Evolutionary conservation across 2,797 vertebrate genomes (phyloP), one percentile per base, ranked within the genome.

Genomic region (Alfaro cultratus): DNA sequence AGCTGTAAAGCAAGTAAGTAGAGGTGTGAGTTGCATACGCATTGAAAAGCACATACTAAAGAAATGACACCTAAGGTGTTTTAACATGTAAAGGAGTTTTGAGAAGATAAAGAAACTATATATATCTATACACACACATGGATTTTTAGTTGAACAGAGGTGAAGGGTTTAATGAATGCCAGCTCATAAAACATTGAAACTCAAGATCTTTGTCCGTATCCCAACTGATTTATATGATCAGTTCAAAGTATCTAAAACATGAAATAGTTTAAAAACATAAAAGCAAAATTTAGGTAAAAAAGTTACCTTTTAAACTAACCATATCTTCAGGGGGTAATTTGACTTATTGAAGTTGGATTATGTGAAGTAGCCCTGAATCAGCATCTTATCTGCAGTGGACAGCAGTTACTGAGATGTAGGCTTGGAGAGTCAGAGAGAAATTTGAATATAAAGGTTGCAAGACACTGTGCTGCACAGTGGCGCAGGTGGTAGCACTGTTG

Each of bases 11-110:
- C 53, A 75, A 64, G 75, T 45, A 64, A 34, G 34, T 29, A 55
- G 53, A 18, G 70, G 53, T 26, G 5, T 36, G n/a, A 75, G 70
- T 23, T 80, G 62, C 73, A 80, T 80, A 53, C 55, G 43, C 29
- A 75, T 46, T 39, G 36, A 55, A 34, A 36, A 36, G 26, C 79
- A 70, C 49, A 57, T 53, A 16, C n/a, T 36, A 47, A n/a, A n/a
- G n/a, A n/a, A n/a, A n/a, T n/a, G n/a, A n/a, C 45, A 53, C 74
- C 21, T 47, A 39, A 60, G 41, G 11, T 31, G 6, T 34, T 71
- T 60, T 7, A 26, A 26, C 26, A 47, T 45, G 23, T 47, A n/a
- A 62, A 57, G 43, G 13, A 8, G 41, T 31, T 75, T 16, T 21
- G 1, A 12, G 21, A 18, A 36, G 12, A 41, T 31, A 43, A 75